Evolutionary conservation across 2,888 invertebrate species (phyloP), one percentile per base, ranked within the genome.

Genomic region (Sturmia bella): DNA sequence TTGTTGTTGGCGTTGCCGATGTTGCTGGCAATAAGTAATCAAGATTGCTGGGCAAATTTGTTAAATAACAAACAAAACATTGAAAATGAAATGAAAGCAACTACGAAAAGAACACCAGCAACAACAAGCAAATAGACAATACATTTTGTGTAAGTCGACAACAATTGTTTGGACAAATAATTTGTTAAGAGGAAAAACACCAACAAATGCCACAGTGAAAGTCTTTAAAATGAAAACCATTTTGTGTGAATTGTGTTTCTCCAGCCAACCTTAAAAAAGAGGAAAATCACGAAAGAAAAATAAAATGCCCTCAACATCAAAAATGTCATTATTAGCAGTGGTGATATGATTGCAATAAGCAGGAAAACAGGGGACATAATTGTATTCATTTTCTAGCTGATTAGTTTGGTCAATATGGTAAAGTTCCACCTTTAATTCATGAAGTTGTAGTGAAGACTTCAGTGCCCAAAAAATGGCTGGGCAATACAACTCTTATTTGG

Each of bases 141-240:
- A 48, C 24, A 57, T 50, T 50, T 39, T 72, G 41, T 66, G 19
- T n/a, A 48, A 50, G 59, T 68, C 76, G 76, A 81, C 81, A 76
- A 76, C 80, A 63, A 68, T 81, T 77, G 76, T 76, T 76, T 81
- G 81, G 56, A 21, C 39, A 77, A 76, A 81, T 77, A 81, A 77
- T 73, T 77, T 77, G 63, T 63, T 76, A 66, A 68, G 43, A 76
- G 66, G 37, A 66, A 57, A 48, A 72, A 32, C 57, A 78, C 50
- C 21, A 13, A 64, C 7, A 61, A 63, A 68, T 68, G 52, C 11
- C n/a, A 56, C 24, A 57, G 68, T 52, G 19, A 63, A 69, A 56
- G 1, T 48, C 56, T 63, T 70, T 6, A 27, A 50, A 77, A 70
- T 64, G 59, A 41, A 64, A 68, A 66, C 19, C 52, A 73, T 48